These are phyloP conservation scores for Galendromus occidentalis DNA, from an alignment of 1,140 invertebrate genomes.

Conservation along the genomic window DNA sequence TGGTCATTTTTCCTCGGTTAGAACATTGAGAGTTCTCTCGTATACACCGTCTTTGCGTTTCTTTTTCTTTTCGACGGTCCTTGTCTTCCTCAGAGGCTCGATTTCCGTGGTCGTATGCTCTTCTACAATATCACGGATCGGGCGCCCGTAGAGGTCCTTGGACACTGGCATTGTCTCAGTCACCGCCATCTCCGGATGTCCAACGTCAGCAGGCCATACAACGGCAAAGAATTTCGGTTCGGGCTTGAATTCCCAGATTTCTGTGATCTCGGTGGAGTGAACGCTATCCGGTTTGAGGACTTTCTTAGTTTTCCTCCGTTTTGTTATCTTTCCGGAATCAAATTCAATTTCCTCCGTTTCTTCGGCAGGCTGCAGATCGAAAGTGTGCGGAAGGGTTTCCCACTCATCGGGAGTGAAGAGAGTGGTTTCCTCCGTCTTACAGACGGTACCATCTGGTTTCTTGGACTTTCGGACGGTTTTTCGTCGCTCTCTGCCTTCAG, in stretches of 20 bases:
- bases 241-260: neutral
- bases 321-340: neutral
- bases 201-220: neutral
- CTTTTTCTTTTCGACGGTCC: neutral
- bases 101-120: neutral
- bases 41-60: neutral
- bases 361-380: neutral
- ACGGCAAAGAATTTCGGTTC: neutral
- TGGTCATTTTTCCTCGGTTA: neutral
- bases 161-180: neutral
- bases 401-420: neutral
- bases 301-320: too few relatives aligned
- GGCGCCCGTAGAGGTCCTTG: neutral
- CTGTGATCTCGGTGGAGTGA: neutral
- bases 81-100: neutral
- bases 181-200: neutral
- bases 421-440: neutral
- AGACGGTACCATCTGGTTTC: neutral
- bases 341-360: neutral
- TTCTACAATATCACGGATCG: neutral
- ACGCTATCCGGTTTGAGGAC: too few relatives aligned
- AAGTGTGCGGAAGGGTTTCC: neutral
- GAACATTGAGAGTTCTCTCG: neutral
- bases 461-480: constrained; percentile 1
- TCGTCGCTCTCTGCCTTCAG: neutral